Percentiles rank a stretch among this genome's conserved stretches.
Conservation (phyloP, 23 tunicate genomes). For the Phallusia fumigata region DNA sequence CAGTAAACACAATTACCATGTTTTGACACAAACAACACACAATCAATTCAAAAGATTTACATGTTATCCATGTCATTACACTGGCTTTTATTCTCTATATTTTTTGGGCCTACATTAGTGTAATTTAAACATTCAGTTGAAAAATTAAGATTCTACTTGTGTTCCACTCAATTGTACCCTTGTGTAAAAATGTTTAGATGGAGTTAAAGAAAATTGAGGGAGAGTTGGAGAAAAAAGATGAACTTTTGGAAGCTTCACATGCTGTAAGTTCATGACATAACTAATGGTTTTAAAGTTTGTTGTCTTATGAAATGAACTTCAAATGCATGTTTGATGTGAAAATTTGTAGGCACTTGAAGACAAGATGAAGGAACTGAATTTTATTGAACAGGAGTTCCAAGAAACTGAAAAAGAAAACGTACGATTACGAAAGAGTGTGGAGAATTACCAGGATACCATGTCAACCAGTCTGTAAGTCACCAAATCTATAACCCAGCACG, state of each 20-base stretch:
- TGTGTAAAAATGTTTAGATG: conserved; percentile 20
- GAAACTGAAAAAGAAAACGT: conserved; percentile 82
- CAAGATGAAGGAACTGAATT: conserved; percentile 56
- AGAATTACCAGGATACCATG: conserved; percentile 34
- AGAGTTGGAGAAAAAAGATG: conserved; percentile 67
- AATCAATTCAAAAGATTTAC: neutral
- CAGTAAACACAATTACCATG: neutral
- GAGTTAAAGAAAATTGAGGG: conserved; percentile 72
- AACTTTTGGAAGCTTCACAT: conserved; percentile 63
- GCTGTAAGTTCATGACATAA: conserved; percentile 30
- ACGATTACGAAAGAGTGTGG: conserved; percentile 69
- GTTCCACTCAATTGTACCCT: too few relatives aligned
- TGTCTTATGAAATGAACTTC: too few relatives aligned
- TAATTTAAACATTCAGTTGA: too few relatives aligned
- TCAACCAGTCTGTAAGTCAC: conserved; percentile 48
- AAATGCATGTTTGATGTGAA: too few relatives aligned
- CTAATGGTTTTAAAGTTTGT: too few relatives aligned
- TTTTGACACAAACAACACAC: neutral
- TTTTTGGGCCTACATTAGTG: too few relatives aligned
- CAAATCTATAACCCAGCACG: too few relatives aligned
- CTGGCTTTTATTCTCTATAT: too few relatives aligned
- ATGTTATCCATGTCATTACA: too few relatives aligned
- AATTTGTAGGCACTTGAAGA: conserved; percentile 55
- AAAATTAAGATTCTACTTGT: too few relatives aligned
- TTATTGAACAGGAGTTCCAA: conserved; percentile 57